Conservation (phyloP, 2,888 invertebrate genomes). For the Kryphioiulus occultus region DNA sequence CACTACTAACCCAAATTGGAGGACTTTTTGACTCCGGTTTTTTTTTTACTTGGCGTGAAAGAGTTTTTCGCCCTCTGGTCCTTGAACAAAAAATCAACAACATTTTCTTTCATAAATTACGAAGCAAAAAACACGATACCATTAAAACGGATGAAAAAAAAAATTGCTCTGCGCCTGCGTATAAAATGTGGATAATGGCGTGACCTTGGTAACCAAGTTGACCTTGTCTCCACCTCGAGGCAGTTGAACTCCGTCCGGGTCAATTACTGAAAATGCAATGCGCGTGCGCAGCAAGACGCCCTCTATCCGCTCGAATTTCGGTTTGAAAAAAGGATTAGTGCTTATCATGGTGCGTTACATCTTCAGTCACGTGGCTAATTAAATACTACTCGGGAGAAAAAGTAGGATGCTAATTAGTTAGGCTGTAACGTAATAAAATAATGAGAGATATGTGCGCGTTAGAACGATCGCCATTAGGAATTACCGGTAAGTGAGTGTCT, state of each 20-base stretch:
- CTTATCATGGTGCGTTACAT: not conserved
- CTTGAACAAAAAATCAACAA: conserved; percentile 17
- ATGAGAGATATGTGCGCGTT: conserved; percentile 23
- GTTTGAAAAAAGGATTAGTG: not conserved
- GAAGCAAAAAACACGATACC: not conserved
- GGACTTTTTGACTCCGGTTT: conserved; percentile 12
- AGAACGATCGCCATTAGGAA: not conserved
- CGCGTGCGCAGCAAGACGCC: not conserved
- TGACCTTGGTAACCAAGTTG: conserved; percentile 15
- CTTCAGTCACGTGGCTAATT: not conserved
- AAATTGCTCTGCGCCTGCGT: not conserved
- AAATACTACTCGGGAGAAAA: not conserved
- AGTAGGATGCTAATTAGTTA: not conserved
- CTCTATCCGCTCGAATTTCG: not conserved
- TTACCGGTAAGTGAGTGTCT: not conserved
- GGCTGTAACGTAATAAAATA: not conserved
- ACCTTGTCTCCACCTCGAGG: not conserved
- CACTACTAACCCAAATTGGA: conserved; percentile 23
- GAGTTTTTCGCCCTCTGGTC: conserved; percentile 23
- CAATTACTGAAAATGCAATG: not conserved
- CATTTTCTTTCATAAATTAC: conserved; percentile 23
- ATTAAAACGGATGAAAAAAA: not conserved
- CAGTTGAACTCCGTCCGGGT: not conserved
- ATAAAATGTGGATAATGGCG: not conserved
- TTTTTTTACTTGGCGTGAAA: conserved; percentile 10